These are phyloP conservation scores for Melospiza georgiana DNA, from an alignment of 2,113 vertebrate genomes.

Conservation along the genomic window DNA sequence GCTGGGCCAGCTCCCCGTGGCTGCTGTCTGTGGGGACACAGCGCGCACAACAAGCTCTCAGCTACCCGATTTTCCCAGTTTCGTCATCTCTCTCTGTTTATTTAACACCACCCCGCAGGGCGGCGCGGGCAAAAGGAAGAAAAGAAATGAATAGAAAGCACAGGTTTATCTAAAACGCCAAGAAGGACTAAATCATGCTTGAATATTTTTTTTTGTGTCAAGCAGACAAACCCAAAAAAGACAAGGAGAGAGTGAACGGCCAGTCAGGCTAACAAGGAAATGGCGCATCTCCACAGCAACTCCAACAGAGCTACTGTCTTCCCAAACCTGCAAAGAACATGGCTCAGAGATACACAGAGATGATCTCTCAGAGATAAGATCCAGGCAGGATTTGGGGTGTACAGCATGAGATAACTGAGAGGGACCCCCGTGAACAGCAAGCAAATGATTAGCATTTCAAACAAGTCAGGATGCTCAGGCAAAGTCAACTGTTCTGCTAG, in stretches of 20 bases:
- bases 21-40: slow-evolving; percentile 83
- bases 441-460: slow-evolving; percentile 7
- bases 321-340: not conserved
- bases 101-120: not conserved
- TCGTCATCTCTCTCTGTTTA: fast-evolving
- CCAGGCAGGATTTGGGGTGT: not conserved
- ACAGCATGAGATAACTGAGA: not conserved
- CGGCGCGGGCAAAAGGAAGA: not conserved
- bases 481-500: not conserved
- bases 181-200: not conserved
- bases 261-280: not conserved
- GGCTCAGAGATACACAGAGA: not conserved
- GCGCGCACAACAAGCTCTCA: slow-evolving; percentile 51
- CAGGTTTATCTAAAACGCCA: not conserved
- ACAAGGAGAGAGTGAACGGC: not conserved
- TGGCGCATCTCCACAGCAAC: not conserved
- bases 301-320: not conserved
- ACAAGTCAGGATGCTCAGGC: not conserved
- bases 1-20: slow-evolving; percentile 89
- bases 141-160: not conserved
- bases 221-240: not conserved
- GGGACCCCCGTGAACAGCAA: not conserved
- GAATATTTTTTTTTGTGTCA: not conserved
- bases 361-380: not conserved
- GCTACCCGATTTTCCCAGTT: not conserved